Evolutionary conservation across 2,888 invertebrate species (phyloP), one percentile per base, ranked within the genome.

Genomic region (Alsophila aescularia): DNA sequence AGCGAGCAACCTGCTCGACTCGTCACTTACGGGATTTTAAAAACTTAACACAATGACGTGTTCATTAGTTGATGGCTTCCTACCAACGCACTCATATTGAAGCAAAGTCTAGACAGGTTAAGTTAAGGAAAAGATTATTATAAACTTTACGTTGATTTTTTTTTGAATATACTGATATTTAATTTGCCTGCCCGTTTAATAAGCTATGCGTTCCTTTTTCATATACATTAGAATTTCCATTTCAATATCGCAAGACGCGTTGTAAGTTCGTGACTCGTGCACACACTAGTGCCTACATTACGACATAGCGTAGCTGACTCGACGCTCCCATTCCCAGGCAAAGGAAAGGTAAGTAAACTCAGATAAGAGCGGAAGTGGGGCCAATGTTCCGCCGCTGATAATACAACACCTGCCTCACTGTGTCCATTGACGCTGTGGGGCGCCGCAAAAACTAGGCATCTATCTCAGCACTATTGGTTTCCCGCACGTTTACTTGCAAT

Each of bases 281-380:
- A 42, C 48, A 42, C 37, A 32, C 39, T n/a, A 41, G 14, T 13
- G 44, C 36, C 18, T 43, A 41, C 35, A 47, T 50, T 47, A 53
- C 50, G 45, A 24, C 53, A 50, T 32, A 41, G 45, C 31, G 31
- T 21, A 82, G 82, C 83, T 82, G 83, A 80, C 69, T 77, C 69
- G 72, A 63, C 72, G 72, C 64, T 62, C 69, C 65, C 69, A 78
- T 85, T 87, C 86, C 85, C 87, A 87, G 77, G 83, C 79, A 73
- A 71, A 83, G 79, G 82, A 73, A 72, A 83, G 79, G 82, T 81
- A 80, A 80, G 83, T 77, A 83, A 83, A 87, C 83, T 75, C 62
- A 80, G 89, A 90, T 89, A 89, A 88, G 83, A 78, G 78, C 87
- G 88, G 89, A 89, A 87, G 88, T 80, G 81, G 79, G 87, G 87